Percentiles rank a stretch among this genome's conserved stretches.
Evolutionary conservation across 2,888 invertebrate genomes (phyloP).

Genomic region (Stenolophus ochropezus): DNA sequence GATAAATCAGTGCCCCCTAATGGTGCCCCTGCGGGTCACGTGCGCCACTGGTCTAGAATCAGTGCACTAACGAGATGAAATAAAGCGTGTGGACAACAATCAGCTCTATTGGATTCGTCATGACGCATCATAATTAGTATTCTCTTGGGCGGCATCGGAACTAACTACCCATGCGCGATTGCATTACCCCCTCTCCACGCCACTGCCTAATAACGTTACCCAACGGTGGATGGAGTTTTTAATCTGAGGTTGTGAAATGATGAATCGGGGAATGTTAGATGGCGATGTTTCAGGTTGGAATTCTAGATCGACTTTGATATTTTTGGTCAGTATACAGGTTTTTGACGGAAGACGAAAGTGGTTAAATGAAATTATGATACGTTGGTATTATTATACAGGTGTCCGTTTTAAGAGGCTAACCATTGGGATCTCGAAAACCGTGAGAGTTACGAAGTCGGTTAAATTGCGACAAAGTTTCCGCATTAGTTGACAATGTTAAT

Average conservation of each 20-base stretch:
- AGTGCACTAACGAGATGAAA: constrained; percentile 54
- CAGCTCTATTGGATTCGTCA: constrained; percentile 58
- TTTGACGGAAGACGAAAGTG: no score
- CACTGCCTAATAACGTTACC: background rate
- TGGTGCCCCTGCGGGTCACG: background rate
- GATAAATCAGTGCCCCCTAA: background rate
- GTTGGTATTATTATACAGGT: no score
- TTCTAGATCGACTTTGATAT: no score
- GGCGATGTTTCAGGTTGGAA: no score
- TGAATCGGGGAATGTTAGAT: no score
- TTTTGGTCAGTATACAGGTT: no score
- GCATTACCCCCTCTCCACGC: constrained; percentile 12
- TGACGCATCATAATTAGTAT: constrained; percentile 57
- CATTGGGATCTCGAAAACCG: no score
- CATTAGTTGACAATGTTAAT: no score
- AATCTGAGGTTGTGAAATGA: background rate
- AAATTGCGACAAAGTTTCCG: no score
- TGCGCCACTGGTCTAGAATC: constrained; percentile 41
- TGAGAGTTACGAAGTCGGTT: no score
- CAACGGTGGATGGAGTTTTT: background rate
- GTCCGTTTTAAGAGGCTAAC: no score
- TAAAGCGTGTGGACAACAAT: constrained; percentile 56
- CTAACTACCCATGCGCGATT: constrained; percentile 53
- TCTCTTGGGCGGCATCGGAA: constrained; percentile 39
- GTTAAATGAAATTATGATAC: no score